phyloP scores from a whole-genome alignment of 2,113 vertebrate genomes.

The Neomonachus schauinslandi region DNA sequence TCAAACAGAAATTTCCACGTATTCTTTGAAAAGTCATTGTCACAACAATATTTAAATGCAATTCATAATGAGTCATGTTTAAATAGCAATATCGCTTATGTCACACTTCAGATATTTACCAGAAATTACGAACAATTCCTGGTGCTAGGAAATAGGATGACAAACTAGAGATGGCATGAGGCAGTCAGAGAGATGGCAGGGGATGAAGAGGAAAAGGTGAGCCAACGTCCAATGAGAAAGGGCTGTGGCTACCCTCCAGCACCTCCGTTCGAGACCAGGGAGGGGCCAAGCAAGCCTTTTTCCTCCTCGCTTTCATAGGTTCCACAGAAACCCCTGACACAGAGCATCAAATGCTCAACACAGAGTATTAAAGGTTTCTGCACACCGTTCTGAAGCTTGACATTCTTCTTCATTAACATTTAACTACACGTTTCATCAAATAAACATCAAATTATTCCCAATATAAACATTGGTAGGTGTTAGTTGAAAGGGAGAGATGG shows the following conservation, averaged over 20 bases:
- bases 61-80: background rate
- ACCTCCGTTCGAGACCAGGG: background rate
- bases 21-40: background rate
- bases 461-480: conserved; percentile 76
- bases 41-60: background rate
- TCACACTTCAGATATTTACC: background rate
- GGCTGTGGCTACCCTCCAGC: background rate
- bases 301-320: background rate
- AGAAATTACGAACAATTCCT: background rate
- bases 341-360: background rate
- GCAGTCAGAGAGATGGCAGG: background rate
- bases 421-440: conserved; percentile 72
- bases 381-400: background rate
- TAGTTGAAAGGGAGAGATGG: conserved; percentile 52
- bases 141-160: background rate
- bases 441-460: conserved; percentile 68
- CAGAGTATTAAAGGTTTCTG: background rate
- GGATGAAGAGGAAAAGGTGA: background rate
- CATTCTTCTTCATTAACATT: conserved; percentile 45
- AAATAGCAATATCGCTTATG: background rate
- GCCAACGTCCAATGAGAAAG: background rate
- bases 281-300: background rate
- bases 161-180: background rate
- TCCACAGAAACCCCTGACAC: background rate
- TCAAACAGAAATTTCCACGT: background rate